Evolutionary conservation across 2,888 invertebrate genomes (phyloP), one percentile per base, ranked within the genome.

Genomic region (Diarsia dahlii): DNA sequence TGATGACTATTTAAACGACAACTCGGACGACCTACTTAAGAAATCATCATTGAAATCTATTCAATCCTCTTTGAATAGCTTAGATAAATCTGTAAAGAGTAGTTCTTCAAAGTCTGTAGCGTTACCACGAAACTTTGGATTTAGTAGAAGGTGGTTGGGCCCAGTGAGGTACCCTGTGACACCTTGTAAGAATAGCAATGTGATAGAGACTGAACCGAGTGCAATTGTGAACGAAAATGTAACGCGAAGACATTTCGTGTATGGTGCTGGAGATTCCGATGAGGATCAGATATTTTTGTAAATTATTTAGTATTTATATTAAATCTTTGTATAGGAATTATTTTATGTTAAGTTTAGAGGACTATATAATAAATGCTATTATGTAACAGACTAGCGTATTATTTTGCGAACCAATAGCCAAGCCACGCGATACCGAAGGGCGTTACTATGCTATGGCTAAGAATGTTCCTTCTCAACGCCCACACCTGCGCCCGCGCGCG

Each of bases 211-310:
- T 74, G 91, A 91, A 52, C 81, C 89, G 46, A 91, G 93, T 93
- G 94, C 93, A 93, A 93, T 94, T 60, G 88, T 88, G 63, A 92
- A 93, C 66, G 93, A 93, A 77, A 94, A 94, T 90, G 92, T 95
- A 70, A 92, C 94, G 45, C 93, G 93, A 82, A 94, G 93, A 92
- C 96, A 96, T 92, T 95, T 97, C 82, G 91, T 96, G 39, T 96
- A 96, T 88, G 96, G 96, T 90, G 95, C 94, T 90, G 95, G 95
- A 87, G 95, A 96, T 87, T 97, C 97, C 1, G 97, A 97, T 89
- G 97, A 97, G 89, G 97, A 97, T 91, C 97, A 97, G 93, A 97
- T 97, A 93, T 97, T 97, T 96, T 97, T 97, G 92, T 97, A 94
- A 83, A 90, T 76, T 78, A 64, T 80, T 84, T 76, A 20, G 15